phyloP scores from a whole-genome alignment of 2,113 vertebrate species.

The Cyrtonyx montezumae region DNA sequence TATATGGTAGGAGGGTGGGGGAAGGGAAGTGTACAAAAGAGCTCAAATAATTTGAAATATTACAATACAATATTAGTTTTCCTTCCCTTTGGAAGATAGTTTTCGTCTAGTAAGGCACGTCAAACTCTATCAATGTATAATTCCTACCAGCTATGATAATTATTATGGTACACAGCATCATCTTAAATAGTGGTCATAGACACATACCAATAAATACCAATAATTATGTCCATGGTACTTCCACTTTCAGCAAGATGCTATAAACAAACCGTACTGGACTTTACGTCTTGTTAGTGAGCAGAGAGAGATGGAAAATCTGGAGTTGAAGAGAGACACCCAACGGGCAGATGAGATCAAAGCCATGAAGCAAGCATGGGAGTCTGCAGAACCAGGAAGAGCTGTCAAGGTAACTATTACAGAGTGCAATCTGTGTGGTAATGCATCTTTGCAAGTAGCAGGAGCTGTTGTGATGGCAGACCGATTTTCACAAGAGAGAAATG shows the following conservation, averaged over 20 bases:
- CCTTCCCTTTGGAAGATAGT: background rate
- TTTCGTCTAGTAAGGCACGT: background rate
- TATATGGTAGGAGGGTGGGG: accelerated
- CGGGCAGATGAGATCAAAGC: conserved; percentile 85
- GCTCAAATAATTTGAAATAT: background rate
- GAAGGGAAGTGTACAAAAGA: background rate
- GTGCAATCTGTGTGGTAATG: background rate
- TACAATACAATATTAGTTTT: background rate
- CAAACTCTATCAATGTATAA: background rate
- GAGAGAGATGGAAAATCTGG: conserved; percentile 71
- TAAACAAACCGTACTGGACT: conserved; percentile 81
- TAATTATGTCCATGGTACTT: background rate
- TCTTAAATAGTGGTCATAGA: background rate
- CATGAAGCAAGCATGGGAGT: conserved; percentile 90
- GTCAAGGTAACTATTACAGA: conserved; percentile 80
- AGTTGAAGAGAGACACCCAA: conserved; percentile 86
- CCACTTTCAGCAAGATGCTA: conserved; percentile 68
- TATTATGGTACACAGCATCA: background rate
- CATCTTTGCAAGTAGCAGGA: background rate
- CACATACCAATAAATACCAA: background rate
- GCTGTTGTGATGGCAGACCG: background rate
- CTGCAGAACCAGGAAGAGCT: conserved; percentile 84
- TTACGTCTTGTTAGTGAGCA: conserved; percentile 84
- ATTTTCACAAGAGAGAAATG: background rate
- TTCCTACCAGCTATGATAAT: background rate